Evolutionary conservation across 2,113 vertebrate species (phyloP).

Genomic region (Podiceps cristatus): DNA sequence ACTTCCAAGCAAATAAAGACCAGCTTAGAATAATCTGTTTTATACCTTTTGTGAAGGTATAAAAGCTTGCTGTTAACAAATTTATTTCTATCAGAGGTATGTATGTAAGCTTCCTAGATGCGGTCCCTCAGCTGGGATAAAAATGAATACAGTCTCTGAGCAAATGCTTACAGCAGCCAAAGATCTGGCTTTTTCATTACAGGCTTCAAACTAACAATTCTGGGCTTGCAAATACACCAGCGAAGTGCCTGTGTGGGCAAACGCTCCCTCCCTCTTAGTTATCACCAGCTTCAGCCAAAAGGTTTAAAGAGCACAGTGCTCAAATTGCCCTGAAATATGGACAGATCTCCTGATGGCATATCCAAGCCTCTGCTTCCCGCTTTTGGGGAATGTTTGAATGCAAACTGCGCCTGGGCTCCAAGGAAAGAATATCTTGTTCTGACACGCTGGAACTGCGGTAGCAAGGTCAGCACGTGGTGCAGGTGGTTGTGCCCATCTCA

Average conservation of each 20-base stretch:
- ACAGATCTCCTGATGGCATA: not conserved
- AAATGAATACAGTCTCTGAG: not conserved
- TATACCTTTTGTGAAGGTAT: not conserved
- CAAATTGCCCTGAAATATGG: not conserved
- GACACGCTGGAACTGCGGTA: not conserved
- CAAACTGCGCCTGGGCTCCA: not conserved
- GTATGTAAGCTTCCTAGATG: not conserved
- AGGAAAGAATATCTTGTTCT: not conserved
- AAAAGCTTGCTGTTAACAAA: not conserved
- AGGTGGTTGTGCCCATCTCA: not conserved
- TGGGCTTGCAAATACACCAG: not conserved
- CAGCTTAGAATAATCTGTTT: not conserved
- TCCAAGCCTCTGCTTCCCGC: not conserved
- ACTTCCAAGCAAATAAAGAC: not conserved
- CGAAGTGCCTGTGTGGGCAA: not conserved
- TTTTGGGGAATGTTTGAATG: not conserved
- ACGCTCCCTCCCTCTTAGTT: not conserved
- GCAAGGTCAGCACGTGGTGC: not conserved
- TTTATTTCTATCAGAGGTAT: not conserved
- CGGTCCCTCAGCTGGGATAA: not conserved
- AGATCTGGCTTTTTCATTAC: not conserved
- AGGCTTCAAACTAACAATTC: not conserved
- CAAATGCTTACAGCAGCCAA: not conserved
- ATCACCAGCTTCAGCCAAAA: not conserved
- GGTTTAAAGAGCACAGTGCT: not conserved